Evolutionary conservation across 1,140 invertebrate species (phyloP).

Genomic region (Caenorhabditis brenneri): DNA sequence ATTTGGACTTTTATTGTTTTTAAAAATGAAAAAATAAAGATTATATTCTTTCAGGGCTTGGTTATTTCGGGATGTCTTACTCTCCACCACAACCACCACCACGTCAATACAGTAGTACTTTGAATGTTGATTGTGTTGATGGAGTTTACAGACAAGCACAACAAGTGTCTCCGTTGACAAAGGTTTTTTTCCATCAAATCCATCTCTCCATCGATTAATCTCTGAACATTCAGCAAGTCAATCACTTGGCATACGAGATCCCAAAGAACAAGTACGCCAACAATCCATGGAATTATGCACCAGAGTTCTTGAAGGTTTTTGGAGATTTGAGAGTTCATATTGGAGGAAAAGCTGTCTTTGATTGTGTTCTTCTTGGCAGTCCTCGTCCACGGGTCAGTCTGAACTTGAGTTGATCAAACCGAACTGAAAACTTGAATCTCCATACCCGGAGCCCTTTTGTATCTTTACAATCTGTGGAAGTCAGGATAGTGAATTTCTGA

Average conservation of each 20-base stretch:
- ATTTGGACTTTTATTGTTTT: background rate
- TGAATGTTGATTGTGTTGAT: slow-evolving; percentile 48
- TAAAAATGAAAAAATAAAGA: background rate
- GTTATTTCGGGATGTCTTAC: background rate
- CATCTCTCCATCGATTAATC: background rate
- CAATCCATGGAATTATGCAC: slow-evolving; percentile 68
- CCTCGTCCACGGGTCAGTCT: slow-evolving; percentile 63
- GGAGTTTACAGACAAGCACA: slow-evolving; percentile 49
- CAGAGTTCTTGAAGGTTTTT: slow-evolving; percentile 69
- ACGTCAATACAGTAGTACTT: slow-evolving; percentile 45
- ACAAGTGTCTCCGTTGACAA: slow-evolving; percentile 54
- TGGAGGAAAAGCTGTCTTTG: slow-evolving; percentile 68
- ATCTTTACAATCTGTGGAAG: no score
- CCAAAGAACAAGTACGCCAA: slow-evolving; percentile 70
- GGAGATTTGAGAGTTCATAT: slow-evolving; percentile 65
- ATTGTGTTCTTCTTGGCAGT: slow-evolving; percentile 69
- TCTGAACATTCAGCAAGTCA: slow-evolving; percentile 66
- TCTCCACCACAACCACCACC: slow-evolving; percentile 47
- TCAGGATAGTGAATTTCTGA: no score
- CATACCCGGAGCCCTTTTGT: no score
- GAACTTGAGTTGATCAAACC: no score
- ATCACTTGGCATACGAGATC: slow-evolving; percentile 69
- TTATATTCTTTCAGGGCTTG: background rate
- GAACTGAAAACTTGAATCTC: no score
- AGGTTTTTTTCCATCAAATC: slow-evolving; percentile 40